Base-by-base conservation (phyloP, 2,888 invertebrate genomes). In the Abscondita cerata region DNA sequence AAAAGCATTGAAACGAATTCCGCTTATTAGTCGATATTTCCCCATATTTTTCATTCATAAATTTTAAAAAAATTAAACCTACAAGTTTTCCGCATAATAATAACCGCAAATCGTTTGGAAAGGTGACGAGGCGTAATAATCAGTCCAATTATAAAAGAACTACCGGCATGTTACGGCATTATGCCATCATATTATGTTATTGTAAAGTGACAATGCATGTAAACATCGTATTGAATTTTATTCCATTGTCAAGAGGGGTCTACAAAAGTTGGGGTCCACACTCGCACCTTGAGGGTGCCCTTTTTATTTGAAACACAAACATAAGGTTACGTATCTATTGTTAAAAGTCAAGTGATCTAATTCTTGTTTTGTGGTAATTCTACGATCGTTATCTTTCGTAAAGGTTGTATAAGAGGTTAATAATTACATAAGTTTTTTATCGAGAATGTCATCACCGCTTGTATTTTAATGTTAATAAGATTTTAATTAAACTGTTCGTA, bases 71-170 rank as follows among this genome's bases (percentile, higher is more conserved):
- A 55, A 46, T 46, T 54, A 55, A 63, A 52, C 53, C 25, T 33
- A 54, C 59, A 20, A 36, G 59, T 63, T 59, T 59, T 51, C 38
- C 20, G 51, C 31, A 50, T 62, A 65, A 62, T 56, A 63, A 62
- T 55, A 64, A 62, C 64, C 62, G 62, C 59, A 65, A 52, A 63
- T 54, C 52, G 56, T 52, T 58, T 64, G 65, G 65, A 67, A 68
- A 73, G 73, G 77, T 77, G 77, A 75, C 71, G 74, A 73, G 69
- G 75, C 75, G 73, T 76, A 70, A 75, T 77, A 78, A 78, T 78
- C 77, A 72, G 70, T 72, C 77, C 75, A 78, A 78, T 78, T 78
- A 78, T 76, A 75, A 73, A 65, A 68, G 69, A 65, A 72, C 72
- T 70, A 72, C 68, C 72, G 73, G 66, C 73, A 73, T 73, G 73